Base-by-base conservation (phyloP, 2,888 invertebrate genomes). In the Ectobius pallidus region DNA sequence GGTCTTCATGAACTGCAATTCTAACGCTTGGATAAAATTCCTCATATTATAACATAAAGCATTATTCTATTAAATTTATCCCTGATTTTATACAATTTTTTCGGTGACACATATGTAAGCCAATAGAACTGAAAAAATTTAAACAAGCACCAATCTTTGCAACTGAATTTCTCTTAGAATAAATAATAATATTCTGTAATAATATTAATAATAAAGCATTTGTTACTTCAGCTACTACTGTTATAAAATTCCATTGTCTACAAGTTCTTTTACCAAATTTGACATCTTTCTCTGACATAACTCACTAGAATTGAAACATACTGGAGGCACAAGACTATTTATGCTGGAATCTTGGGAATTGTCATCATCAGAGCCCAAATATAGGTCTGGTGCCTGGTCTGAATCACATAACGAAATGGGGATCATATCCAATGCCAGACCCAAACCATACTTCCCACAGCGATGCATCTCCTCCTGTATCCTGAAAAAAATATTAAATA, bases 371-470 rank as follows among this genome's bases (percentile, higher is more conserved):
- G 81, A 80, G 16, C 78, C 81, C 68, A 83, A 81, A 78, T 91
- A 91, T 73, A 92, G 82, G 78, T 91, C 91, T 0, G 91, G 92
- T 0, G 92, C 92, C 79, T 91, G 90, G 70, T 89, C 87, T 63
- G 90, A 89, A 68, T 90, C 88, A 74, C 91, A 91, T 0, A 88
- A 91, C 80, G 87, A 89, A 63, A 91, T 91, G 0, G 91, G 92
- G 75, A 90, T 87, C 82, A 91, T 91, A 78, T 92, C 92, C 76
- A 92, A 78, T 0, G 92, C 90, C 11, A 90, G 81, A 1, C 92
- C 92, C 2, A 91, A 84, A 0, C 90, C 91, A 77, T 90, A 91
- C 61, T 86, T 86, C 7, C 90, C 87, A 77, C 88, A 88, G 16
- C 87, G 84, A 77, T 87, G 86, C 78, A 91, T 86, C 77, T 92